Base-by-base conservation (phyloP, 2,888 invertebrate species). In the Belgica antarctica region DNA sequence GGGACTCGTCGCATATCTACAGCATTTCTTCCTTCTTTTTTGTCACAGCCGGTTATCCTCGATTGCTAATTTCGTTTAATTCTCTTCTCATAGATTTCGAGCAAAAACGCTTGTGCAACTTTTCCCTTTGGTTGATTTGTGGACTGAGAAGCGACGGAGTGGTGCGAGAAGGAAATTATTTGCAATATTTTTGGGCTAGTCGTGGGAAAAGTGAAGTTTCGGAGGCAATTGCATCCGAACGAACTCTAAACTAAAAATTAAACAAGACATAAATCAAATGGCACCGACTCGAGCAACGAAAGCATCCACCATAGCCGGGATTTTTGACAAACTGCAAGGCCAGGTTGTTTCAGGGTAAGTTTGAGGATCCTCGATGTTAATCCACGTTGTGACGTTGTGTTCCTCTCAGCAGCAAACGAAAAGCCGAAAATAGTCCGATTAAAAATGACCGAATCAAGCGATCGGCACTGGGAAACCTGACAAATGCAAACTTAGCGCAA, bases 391-490 rank as follows among this genome's bases (percentile, higher is more conserved):
- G 4, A 31, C 5, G 4, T 31, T 31, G 10, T 31, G n/a, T n/a
- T n/a, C n/a, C n/a, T n/a, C n/a, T n/a, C n/a, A 47, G 24, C 61
- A 83, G 83, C 65, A 93, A 93, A 78, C 83, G 93, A 76, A 93
- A 93, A 84, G 92, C 92, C 1, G 88, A 88, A 57, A 86, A 85
- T 73, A 92, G 91, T 71, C 92, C 92, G 2, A 76, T 87, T 57
- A 91, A 89, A 79, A 88, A 89, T 77, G 86, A 85, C 73, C 83
- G 7, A 65, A 84, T 87, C 3, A 94, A 92, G 78, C 83, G 94
- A 75, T 89, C 91, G 47, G 94, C 93, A 1, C 86, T 95, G 76
- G 91, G 90, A 72, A 94, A 94, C 78, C 86, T 94, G 73, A 92
- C 92, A 65, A 93, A 92, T 80, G 88, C 87, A 73, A 79, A 81